A percentile compares a stretch with the other conserved stretches of the same genome.
phyloP scores from a whole-genome alignment of 2,888 invertebrate genomes.

The Nemapogon koenigi region DNA sequence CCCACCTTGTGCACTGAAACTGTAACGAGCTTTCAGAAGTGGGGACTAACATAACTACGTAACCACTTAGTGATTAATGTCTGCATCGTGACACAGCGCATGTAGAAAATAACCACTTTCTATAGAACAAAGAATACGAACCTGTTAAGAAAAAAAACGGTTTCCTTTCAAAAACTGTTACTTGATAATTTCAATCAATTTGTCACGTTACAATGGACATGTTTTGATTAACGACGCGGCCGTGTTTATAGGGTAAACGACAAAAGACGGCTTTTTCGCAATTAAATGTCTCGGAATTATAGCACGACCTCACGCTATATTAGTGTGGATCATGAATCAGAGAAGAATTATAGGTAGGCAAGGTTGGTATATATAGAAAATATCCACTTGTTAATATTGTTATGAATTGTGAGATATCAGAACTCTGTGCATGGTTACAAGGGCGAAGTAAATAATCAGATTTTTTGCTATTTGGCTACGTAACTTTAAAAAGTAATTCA shows the following conservation, averaged over 20 bases:
- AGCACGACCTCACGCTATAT: too few species aligned
- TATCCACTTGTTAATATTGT: too few species aligned
- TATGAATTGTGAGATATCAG: too few species aligned
- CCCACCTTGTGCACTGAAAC: neutral
- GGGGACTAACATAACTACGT: constrained; percentile 18
- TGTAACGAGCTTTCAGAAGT: constrained; percentile 36
- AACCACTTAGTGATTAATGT: constrained; percentile 54
- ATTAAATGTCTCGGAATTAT: too few species aligned
- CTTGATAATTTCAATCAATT: neutral
- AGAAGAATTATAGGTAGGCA: too few species aligned
- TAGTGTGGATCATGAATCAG: too few species aligned
- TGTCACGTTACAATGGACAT: neutral
- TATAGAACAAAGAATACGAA: constrained; percentile 8
- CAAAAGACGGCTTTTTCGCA: too few species aligned
- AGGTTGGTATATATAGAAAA: too few species aligned
- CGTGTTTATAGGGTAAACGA: neutral
- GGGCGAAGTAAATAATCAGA: too few species aligned
- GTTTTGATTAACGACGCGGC: neutral
- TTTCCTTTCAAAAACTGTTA: constrained; percentile 1
- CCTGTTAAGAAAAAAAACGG: constrained; percentile 6
- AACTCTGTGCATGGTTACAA: too few species aligned
- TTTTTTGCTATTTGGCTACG: too few species aligned
- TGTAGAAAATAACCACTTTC: constrained; percentile 8
- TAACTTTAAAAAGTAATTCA: too few species aligned
- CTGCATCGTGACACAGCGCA: constrained; percentile 39